Base-by-base conservation (phyloP, 2,888 invertebrate species). In the Proisotoma minuta region DNA sequence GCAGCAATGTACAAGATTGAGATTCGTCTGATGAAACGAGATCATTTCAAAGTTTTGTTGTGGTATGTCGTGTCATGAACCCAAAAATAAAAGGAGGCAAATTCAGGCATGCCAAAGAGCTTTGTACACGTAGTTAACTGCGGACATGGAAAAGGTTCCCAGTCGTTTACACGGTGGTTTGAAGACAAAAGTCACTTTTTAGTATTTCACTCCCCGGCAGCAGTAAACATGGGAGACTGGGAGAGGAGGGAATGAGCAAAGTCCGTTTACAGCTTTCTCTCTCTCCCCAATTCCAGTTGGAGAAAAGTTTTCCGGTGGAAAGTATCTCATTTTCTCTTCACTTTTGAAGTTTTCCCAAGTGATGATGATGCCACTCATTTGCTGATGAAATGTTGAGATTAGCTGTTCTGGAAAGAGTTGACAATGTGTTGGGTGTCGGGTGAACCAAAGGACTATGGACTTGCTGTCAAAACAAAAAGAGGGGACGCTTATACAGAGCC, bases 321-420 rank as follows among this genome's bases (percentile, higher is more conserved):
- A 43, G 18, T 43, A 43, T 43, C 43, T 43, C 43, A 43, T 43
- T 43, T 43, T 43, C 43, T 20, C 52, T 3, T 52, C 52, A 22
- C 29, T 26, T 52, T 52, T 52, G 50, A 52, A 52, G 24, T 52
- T 26, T 15, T 52, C 52, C 52, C 52, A 52, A 52, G 52, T 52
- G 52, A 52, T 52, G 52, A 52, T 20, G 52, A 8, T 12, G 43
- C 18, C 18, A 24, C 52, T 52, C 52, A 52, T 52, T 52, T 52
- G 18, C 52, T 52, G 52, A 52, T 52, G 52, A 52, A 50, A 52
- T 10, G 52, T 28, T 28, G 29, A 52, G 52, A 52, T 52, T 52
- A 52, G 28, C 52, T 52, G 50, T 24, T 50, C 10, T 22, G 23
- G 26, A 24, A 4, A 52, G 52, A 29, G 26, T 50, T 43, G 43